phyloP scores from a whole-genome alignment of 2,888 invertebrate species.

The Callimorpha dominula region DNA sequence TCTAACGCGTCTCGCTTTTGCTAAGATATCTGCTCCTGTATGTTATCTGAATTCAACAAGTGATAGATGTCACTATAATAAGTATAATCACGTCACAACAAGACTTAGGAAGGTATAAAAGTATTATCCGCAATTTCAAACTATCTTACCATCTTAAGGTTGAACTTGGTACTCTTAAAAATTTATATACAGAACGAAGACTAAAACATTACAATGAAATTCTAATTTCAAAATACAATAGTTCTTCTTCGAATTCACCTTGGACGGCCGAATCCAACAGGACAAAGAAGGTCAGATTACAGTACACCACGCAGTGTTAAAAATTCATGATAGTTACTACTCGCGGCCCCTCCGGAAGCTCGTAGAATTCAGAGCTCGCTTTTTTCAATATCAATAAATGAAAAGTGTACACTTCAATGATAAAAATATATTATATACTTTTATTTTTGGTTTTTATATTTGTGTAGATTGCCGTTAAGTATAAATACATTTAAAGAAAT shows the following conservation, averaged over 20 bases:
- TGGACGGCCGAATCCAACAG: background rate
- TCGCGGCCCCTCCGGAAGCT: conserved; percentile 9
- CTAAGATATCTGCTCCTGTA: background rate
- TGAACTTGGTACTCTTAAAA: too few species aligned
- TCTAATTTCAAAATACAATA: background rate
- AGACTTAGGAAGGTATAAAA: background rate
- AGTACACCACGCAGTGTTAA: conserved; percentile 8
- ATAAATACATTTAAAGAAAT: too few species aligned
- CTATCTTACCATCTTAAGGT: too few species aligned
- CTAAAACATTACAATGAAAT: background rate
- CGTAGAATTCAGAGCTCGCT: conserved; percentile 5
- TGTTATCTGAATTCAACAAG: background rate
- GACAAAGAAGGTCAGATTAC: conserved; percentile 21
- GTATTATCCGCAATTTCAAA: too few species aligned
- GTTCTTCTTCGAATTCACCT: too few species aligned
- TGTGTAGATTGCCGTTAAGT: too few species aligned
- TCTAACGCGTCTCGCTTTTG: background rate
- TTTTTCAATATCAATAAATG: conserved; percentile 23
- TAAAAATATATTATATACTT: background rate
- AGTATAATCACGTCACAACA: background rate
- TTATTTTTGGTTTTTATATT: background rate
- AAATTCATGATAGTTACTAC: conserved; percentile 18
- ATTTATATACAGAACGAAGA: too few species aligned
- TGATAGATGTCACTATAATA: background rate
- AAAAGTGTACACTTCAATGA: background rate